Evolutionary conservation across 1,140 invertebrate species (phyloP).

Genomic region (Drosophila insularis): DNA sequence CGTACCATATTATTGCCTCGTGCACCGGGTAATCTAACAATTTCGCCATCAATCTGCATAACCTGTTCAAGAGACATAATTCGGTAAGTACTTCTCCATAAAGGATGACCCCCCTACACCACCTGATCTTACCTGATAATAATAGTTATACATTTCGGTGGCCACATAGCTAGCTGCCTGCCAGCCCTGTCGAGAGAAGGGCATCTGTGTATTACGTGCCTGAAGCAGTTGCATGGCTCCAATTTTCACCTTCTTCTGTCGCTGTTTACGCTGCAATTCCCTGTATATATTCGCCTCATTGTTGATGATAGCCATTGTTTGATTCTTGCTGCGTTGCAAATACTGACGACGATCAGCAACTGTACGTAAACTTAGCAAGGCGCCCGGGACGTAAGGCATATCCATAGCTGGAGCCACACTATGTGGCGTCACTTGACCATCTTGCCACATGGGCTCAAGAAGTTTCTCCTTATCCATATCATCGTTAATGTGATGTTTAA

Average conservation of each 20-base stretch:
- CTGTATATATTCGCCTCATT: conserved; percentile 76
- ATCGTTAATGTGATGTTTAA: conserved; percentile 54
- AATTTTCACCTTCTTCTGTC: conserved; percentile 64
- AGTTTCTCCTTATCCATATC: conserved; percentile 52
- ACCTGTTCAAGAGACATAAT: conserved; percentile 28
- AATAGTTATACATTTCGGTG: conserved; percentile 70
- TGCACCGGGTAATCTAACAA: conserved; percentile 60
- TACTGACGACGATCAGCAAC: conserved; percentile 73
- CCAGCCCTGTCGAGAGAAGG: conserved; percentile 78
- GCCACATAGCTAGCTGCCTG: conserved; percentile 75
- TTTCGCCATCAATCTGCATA: conserved; percentile 60
- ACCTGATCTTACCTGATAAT: conserved; percentile 56
- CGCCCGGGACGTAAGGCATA: conserved; percentile 71
- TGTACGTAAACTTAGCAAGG: conserved; percentile 67
- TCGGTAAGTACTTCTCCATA: too few relatives aligned
- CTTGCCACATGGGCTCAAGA: conserved; percentile 65
- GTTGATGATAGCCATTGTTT: conserved; percentile 77
- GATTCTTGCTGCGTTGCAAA: conserved; percentile 67
- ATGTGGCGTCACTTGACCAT: conserved; percentile 67
- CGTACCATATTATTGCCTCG: conserved; percentile 66
- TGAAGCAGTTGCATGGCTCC: conserved; percentile 60
- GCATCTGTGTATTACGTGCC: conserved; percentile 50
- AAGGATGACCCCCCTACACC: not conserved
- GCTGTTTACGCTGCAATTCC: conserved; percentile 71
- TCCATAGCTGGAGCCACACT: conserved; percentile 68